phyloP scores from a whole-genome alignment of 2,888 invertebrate genomes.

The Cheiracanthium punctorium region DNA sequence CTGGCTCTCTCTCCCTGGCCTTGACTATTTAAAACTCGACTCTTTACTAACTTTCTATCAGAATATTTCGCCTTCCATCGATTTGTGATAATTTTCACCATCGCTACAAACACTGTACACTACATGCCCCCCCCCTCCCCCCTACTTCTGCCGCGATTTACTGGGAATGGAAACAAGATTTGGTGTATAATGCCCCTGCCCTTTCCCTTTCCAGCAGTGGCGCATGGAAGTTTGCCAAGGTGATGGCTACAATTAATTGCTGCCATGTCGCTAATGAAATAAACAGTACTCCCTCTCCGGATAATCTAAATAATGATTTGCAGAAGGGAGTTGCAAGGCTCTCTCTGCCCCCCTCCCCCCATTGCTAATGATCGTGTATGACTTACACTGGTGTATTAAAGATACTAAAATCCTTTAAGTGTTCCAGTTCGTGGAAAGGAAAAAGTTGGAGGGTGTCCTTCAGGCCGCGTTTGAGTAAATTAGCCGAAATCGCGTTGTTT shows the following conservation, averaged over 20 bases:
- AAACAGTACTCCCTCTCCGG: not conserved
- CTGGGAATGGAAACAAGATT: not conserved
- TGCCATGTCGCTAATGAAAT: constrained; percentile 5
- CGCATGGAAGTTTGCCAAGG: constrained; percentile 5
- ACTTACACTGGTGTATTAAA: not conserved
- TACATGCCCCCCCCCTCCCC: no score
- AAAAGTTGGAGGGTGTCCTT: not conserved
- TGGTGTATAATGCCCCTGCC: no score
- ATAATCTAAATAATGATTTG: constrained; percentile 17
- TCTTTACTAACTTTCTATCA: no score
- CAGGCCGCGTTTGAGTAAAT: not conserved
- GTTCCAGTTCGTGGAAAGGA: not conserved
- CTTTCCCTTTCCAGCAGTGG: not conserved
- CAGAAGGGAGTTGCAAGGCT: not conserved
- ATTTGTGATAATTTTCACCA: no score
- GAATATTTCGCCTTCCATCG: no score
- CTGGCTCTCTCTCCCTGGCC: no score
- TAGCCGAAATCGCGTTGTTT: not conserved
- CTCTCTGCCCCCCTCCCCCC: not conserved
- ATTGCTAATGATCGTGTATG: not conserved
- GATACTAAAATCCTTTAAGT: not conserved
- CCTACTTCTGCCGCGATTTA: not conserved
- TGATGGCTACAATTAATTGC: constrained; percentile 4
- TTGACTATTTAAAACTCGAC: no score
- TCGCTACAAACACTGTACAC: not conserved